A percentile compares a stretch with the other conserved stretches of the same genome.
phyloP scores from a whole-genome alignment of 2,888 invertebrate species.

The Sericinus montela region DNA sequence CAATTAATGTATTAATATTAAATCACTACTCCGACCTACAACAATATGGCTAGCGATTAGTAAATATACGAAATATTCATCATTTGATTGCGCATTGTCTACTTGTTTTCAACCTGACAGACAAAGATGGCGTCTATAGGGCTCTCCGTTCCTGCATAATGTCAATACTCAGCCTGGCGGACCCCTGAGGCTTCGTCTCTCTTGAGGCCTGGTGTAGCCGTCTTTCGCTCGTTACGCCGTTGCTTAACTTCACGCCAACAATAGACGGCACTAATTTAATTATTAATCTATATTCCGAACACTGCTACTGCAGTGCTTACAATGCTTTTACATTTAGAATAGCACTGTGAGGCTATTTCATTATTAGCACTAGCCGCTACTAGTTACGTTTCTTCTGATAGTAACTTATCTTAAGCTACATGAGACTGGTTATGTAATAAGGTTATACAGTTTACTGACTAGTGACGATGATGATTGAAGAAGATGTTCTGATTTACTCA shows the following conservation, averaged over 20 bases:
- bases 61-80: no score
- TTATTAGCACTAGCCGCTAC: no score
- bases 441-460: no score
- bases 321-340: neutral
- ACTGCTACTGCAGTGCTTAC: neutral
- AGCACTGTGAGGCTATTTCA: neutral
- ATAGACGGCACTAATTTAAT: constrained; percentile 16
- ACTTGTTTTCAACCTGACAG: constrained; percentile 13
- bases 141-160: constrained; percentile 24
- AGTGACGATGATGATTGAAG: no score
- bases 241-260: constrained; percentile 26
- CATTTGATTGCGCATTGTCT: neutral
- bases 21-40: no score
- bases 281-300: constrained; percentile 14
- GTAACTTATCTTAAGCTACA: no score
- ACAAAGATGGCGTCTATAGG: constrained; percentile 22
- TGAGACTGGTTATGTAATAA: no score
- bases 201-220: constrained; percentile 22
- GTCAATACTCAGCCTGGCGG: constrained; percentile 25
- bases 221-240: constrained; percentile 23
- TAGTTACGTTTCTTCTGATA: no score
- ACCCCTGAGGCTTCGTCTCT: constrained; percentile 18
- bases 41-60: no score
- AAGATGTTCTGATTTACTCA: no score
- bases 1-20: no score